Percentiles rank a stretch among this genome's conserved stretches.
phyloP scores from a whole-genome alignment of 2,113 vertebrate species.

The Cyphomyrus discorhynchus region DNA sequence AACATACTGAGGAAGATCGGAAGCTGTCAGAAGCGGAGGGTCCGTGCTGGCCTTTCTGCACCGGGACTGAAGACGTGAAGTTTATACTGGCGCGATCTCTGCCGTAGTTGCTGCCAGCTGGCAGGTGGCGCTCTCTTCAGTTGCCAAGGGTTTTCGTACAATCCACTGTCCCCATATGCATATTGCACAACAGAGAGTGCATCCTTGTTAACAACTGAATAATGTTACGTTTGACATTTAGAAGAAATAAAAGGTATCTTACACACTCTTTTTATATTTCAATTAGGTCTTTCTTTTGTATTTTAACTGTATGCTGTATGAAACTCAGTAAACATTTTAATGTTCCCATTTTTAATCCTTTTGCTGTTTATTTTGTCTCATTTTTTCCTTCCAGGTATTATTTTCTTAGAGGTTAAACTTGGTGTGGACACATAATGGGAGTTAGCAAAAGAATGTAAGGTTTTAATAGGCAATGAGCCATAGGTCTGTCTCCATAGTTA shows the following conservation, averaged over 20 bases:
- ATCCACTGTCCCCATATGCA: background rate
- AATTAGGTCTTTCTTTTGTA: constrained; percentile 27
- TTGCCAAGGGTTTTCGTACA: background rate
- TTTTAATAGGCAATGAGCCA: background rate
- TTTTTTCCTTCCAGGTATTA: background rate
- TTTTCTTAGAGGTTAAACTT: background rate
- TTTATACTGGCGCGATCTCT: background rate
- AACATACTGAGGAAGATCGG: background rate
- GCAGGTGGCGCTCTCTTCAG: background rate
- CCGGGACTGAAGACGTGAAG: background rate
- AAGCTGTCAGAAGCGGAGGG: background rate
- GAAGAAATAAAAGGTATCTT: background rate
- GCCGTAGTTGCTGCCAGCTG: background rate
- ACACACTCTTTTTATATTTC: constrained; percentile 25
- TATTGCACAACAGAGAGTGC: constrained; percentile 15
- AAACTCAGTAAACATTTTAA: constrained; percentile 49
- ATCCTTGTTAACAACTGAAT: background rate
- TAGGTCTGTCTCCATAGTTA: constrained; percentile 28
- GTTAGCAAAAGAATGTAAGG: background rate
- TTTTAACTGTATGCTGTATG: constrained; percentile 37
- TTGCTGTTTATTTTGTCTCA: background rate
- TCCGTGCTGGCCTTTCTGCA: background rate
- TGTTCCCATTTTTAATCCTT: constrained; percentile 39
- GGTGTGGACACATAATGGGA: background rate
- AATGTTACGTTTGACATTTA: background rate